Evolutionary conservation across 2,888 invertebrate genomes (phyloP).

Genomic region (Gordius sp.): DNA sequence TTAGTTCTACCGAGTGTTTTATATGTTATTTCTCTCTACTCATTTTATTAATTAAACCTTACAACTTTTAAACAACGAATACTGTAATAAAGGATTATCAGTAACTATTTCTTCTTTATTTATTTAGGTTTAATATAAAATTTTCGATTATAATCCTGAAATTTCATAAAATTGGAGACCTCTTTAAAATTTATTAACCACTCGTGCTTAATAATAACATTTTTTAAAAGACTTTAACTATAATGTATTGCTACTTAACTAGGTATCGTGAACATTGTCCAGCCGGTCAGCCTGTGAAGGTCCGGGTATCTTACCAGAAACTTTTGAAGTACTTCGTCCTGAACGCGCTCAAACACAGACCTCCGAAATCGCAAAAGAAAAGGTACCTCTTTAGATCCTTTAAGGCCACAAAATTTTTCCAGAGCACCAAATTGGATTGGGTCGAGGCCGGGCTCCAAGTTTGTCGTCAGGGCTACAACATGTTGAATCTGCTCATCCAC

Average conservation of each 20-base stretch:
- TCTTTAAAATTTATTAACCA: too few species aligned
- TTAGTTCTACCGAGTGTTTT: background rate
- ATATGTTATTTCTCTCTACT: background rate
- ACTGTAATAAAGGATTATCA: too few species aligned
- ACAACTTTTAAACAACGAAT: too few species aligned
- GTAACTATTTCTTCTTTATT: too few species aligned
- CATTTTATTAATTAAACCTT: too few species aligned
- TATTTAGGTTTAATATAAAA: too few species aligned
- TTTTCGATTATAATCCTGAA: too few species aligned
- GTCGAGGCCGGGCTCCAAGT: conserved; percentile 91
- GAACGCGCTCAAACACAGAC: conserved; percentile 81
- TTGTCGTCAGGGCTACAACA: conserved; percentile 95
- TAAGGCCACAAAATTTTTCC: conserved; percentile 98
- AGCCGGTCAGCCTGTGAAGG: conserved; percentile 56
- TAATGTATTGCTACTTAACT: too few species aligned
- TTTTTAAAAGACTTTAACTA: too few species aligned
- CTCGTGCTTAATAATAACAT: too few species aligned
- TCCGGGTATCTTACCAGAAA: conserved; percentile 94
- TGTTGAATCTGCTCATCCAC: conserved; percentile 91
- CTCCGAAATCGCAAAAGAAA: conserved; percentile 49
- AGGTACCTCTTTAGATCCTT: conserved; percentile 88
- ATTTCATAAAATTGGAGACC: too few species aligned
- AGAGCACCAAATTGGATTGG: conserved; percentile 96
- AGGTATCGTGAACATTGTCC: conserved; percentile 32
- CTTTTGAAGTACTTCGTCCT: conserved; percentile 87